Conservation (phyloP, 1,140 invertebrate genomes). For the Tetraneura akinire region DNA sequence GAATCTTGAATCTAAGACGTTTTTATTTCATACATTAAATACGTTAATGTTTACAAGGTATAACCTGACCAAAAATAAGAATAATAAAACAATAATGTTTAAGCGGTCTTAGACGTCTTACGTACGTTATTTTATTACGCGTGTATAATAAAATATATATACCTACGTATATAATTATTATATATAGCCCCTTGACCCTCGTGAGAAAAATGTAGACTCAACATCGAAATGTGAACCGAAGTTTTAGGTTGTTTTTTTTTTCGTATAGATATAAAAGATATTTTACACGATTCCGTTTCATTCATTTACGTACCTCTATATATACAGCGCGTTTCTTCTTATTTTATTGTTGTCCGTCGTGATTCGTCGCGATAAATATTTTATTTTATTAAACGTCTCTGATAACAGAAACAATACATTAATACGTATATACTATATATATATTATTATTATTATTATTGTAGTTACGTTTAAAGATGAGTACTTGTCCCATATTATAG, state of each 20-base stretch:
- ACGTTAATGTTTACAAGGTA: not conserved
- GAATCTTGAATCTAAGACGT: not conserved
- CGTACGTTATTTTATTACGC: not conserved
- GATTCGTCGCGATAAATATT: not conserved
- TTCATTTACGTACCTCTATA: too few relatives aligned
- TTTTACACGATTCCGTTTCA: not conserved
- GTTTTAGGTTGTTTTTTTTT: too few relatives aligned
- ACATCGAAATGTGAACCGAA: too few relatives aligned
- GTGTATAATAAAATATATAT: not conserved
- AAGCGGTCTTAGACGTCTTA: not conserved
- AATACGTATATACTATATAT: not conserved
- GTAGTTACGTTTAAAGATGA: too few relatives aligned
- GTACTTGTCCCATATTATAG: not conserved
- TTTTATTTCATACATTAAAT: not conserved
- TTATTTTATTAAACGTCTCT: not conserved
- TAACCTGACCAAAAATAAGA: conserved; percentile 7
- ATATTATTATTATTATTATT: too few relatives aligned
- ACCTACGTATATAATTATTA: too few relatives aligned
- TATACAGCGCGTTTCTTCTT: too few relatives aligned
- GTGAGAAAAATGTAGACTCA: not conserved
- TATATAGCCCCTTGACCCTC: not conserved
- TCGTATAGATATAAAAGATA: not conserved
- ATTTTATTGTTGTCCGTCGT: not conserved
- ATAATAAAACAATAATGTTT: conserved; percentile 5
- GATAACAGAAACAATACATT: too few relatives aligned